Evolutionary conservation across 1,140 invertebrate species (phyloP), one percentile per base, ranked within the genome.

Genomic region (Zaprionus africanus): DNA sequence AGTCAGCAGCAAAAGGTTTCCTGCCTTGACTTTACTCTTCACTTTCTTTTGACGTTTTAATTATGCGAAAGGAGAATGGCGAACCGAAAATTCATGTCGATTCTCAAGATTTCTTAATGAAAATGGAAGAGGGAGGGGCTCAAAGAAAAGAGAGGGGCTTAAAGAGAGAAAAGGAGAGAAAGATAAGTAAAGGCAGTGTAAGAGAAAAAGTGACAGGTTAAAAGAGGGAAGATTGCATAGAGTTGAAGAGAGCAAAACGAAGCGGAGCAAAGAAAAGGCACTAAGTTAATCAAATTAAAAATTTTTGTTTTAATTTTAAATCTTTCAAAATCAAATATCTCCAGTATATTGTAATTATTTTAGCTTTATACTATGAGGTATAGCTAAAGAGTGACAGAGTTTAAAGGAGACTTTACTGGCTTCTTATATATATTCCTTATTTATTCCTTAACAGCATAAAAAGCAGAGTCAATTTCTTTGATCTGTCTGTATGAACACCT

Each of bases 61-160:
- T 75, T 51, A 70, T 34, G 41, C 19, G 4, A 43, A 56, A 59
- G 56, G 61, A 28, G 34, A 56, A 60, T 15, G 38, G 9, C 15
- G 24, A 70, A 54, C 6, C 61, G 28, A 38, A 24, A 36, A 12
- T 66, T 49, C 70, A 28, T 74, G 64, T 62, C 28, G 68, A 66
- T 46, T 53, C 17, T 63, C 34, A 31, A 54, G 60, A n/a, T 38
- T n/a, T 34, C 5, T 49, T 51, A 5, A 51, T 22, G 19, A 24
- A 22, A 51, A 13, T 38, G 36, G 4, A 1, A 46, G 24, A 12
- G 46, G 24, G 19, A 51, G 4, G 4, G 2, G 0, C 6, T 5
- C 1, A 17, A 12, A 12, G 38, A 4, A 41, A 4, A n/a, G 38
- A 41, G 13, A n/a, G 13, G 13, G 38, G 13, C 0, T 22, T n/a